Percentiles rank a stretch among this genome's conserved stretches.
Evolutionary conservation across 2,113 vertebrate species (phyloP).

Genomic region (Euleptes europaea): DNA sequence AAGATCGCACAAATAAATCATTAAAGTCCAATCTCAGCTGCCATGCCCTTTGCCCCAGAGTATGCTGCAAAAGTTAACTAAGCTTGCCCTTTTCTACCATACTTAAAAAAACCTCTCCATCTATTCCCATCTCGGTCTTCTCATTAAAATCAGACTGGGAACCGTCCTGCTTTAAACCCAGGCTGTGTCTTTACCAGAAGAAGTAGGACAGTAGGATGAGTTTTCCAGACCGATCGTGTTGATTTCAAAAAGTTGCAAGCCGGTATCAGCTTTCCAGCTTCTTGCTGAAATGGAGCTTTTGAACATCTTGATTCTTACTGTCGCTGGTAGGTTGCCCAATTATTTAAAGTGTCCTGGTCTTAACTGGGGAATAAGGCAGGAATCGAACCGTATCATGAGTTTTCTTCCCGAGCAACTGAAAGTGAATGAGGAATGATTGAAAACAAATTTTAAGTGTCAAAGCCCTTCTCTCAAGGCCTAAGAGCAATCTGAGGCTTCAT

Average conservation of each 20-base stretch:
- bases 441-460: conserved; percentile 28
- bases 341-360: conserved; percentile 15
- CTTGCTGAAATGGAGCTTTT: neutral
- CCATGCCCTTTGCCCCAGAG: neutral
- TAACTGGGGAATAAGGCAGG: neutral
- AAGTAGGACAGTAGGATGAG: neutral
- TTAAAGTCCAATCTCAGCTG: neutral
- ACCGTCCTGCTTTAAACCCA: neutral
- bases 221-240: neutral
- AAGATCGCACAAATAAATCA: neutral
- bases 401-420: conserved; percentile 13
- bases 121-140: neutral
- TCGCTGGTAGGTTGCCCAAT: conserved; percentile 17
- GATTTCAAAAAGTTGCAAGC: neutral
- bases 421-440: neutral
- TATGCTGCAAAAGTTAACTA: neutral
- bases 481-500: conserved; percentile 15
- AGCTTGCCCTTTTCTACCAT: too few relatives aligned
- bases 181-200: neutral
- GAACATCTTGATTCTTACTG: conserved; percentile 26
- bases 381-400: conserved; percentile 21
- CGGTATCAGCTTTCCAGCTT: neutral
- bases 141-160: neutral
- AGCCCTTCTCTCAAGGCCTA: neutral
- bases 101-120: neutral